phyloP scores from a whole-genome alignment of 2,888 invertebrate species.

The Caenorhabditis angaria region DNA sequence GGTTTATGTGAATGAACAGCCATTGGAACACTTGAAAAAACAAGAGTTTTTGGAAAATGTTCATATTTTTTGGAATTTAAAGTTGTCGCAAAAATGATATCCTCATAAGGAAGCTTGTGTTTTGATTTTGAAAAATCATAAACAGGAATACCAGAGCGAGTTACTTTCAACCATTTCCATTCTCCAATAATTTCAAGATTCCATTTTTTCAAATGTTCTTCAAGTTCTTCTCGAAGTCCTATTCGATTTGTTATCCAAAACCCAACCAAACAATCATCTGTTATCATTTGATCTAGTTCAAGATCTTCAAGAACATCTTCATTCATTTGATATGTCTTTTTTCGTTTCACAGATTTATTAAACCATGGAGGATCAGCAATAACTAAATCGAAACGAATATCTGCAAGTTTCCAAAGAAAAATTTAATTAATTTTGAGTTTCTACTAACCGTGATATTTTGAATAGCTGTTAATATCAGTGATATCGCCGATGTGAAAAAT shows the following conservation, averaged over 20 bases:
- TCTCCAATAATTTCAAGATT: constrained; percentile 80
- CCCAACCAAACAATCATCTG: constrained; percentile 79
- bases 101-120: constrained; percentile 89
- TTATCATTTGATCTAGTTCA: constrained; percentile 79
- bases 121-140: constrained; percentile 77
- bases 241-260: constrained; percentile 90
- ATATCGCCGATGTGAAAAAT: constrained; percentile 44
- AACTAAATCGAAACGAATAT: constrained; percentile 80
- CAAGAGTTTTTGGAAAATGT: constrained; percentile 20
- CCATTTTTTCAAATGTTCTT: constrained; percentile 83
- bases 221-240: constrained; percentile 75
- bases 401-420: constrained; percentile 10
- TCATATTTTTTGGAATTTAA: neutral
- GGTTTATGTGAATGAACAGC: constrained; percentile 95
- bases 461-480: constrained; percentile 19
- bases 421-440: neutral
- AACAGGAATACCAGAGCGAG: constrained; percentile 79
- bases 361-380: constrained; percentile 95
- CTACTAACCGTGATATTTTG: constrained; percentile 19
- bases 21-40: constrained; percentile 78
- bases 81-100: constrained; percentile 79
- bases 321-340: constrained; percentile 80
- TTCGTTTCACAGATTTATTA: constrained; percentile 89
- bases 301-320: constrained; percentile 81
- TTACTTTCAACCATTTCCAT: constrained; percentile 78